Conservation (phyloP, 2,113 vertebrate genomes). For the Delphinus delphis region DNA sequence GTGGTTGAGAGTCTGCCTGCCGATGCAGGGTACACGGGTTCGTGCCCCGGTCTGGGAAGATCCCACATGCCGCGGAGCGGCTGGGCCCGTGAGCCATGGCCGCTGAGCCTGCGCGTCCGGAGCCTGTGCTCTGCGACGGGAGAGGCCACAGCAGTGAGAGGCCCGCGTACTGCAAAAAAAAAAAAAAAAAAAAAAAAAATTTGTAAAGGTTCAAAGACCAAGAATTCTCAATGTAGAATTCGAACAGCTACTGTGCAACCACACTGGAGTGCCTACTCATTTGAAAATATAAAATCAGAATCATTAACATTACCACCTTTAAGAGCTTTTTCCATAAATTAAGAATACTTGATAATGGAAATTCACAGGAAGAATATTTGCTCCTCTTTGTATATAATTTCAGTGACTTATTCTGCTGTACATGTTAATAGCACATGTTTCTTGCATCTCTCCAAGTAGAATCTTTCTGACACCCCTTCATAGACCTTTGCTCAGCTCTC, state of each 20-base stretch:
- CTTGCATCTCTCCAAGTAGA: slow-evolving; percentile 76
- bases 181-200: background rate
- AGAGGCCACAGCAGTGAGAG: too few relatives aligned
- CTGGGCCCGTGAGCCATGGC: too few relatives aligned
- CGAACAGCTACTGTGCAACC: background rate
- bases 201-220: background rate
- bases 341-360: slow-evolving; percentile 66
- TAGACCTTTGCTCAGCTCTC: slow-evolving; percentile 8
- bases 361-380: slow-evolving; percentile 59
- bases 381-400: slow-evolving; percentile 70
- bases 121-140: rapidly evolving
- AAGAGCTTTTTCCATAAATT: slow-evolving; percentile 61
- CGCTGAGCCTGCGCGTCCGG: too few relatives aligned
- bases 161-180: background rate
- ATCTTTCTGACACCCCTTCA: slow-evolving; percentile 73
- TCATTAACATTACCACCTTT: background rate
- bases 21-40: too few relatives aligned
- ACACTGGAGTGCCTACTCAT: background rate
- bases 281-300: slow-evolving; percentile 1
- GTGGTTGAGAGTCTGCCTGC: too few relatives aligned
- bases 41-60: rapidly evolving
- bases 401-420: slow-evolving; percentile 66
- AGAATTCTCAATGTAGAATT: background rate
- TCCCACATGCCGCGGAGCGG: too few relatives aligned
- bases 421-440: slow-evolving; percentile 65